Evolutionary conservation across 1,140 invertebrate species (phyloP), one percentile per base, ranked within the genome.

Genomic region (Eumeta japonica): DNA sequence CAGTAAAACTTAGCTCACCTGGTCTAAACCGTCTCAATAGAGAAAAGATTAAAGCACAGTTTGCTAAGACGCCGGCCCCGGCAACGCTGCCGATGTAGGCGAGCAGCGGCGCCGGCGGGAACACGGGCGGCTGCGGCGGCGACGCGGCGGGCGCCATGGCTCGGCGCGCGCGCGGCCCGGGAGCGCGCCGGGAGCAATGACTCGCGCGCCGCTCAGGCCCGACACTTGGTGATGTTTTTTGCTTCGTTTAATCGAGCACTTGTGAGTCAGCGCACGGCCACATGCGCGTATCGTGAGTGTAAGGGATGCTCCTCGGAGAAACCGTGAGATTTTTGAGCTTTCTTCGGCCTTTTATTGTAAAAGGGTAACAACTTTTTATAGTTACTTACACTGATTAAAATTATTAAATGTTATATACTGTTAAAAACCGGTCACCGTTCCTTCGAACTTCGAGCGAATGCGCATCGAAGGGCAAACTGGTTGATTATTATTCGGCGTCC

Each of bases 181-280:
- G 59, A 62, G 51, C 52, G 62, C 50, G 46, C 44, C 50, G 65
- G 65, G 65, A 70, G 56, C 63, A 67, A 67, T 71, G 66, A 71
- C 63, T 66, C 48, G 43, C 52, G 47, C 48, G 34, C 59, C 59
- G 58, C 60, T 58, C 61, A 62, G 61, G n/a, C n/a, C 28, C 28
- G 13, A 5, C 28, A 12, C 10, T 5, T 10, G 13, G 5, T 10
- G 28, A 11, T 5, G 10, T 10, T 10, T 14, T 10, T 14, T 14
- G 7, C 28, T 30, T 12, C 7, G 7, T 5, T 30, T 14, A 12
- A 10, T 7, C 10, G 9, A 5, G 28, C 28, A 12, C 10, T 52
- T 50, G 50, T 73, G 68, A 73, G 53, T 73, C 68, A 73, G 52
- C 55, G 50, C 36, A n/a, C n/a, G n/a, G n/a, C n/a, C n/a, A n/a